Evolutionary conservation across 1,140 invertebrate species (phyloP).

Genomic region (Achatina immaculata): DNA sequence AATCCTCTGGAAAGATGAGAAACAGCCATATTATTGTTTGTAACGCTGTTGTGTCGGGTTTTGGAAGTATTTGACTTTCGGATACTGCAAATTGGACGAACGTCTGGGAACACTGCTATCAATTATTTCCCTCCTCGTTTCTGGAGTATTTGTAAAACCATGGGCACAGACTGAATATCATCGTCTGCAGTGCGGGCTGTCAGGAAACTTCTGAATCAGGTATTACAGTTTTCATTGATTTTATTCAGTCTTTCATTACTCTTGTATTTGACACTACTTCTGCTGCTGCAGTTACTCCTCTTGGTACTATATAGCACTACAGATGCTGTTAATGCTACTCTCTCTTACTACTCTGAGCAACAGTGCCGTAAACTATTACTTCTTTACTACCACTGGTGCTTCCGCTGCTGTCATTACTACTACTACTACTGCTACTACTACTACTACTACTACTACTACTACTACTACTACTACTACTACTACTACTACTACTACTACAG

Average conservation of each 20-base stretch:
- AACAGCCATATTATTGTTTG: background rate
- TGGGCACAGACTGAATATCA: background rate
- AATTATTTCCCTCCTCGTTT: background rate
- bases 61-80: conserved; percentile 1
- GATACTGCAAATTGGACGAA: conserved; percentile 1
- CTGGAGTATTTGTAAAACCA: conserved; percentile 3
- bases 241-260: too few relatives aligned
- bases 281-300: background rate
- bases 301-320: background rate
- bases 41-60: background rate
- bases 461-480: background rate
- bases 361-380: too few relatives aligned
- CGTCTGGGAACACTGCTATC: background rate
- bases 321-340: background rate
- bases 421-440: background rate
- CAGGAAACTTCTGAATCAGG: background rate
- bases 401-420: background rate
- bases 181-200: background rate
- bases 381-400: too few relatives aligned
- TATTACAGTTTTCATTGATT: too few relatives aligned
- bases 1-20: background rate
- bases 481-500: background rate
- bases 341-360: too few relatives aligned
- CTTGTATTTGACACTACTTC: background rate
- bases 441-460: conserved; percentile 4